phyloP scores from a whole-genome alignment of 2,113 vertebrate species.

The Eudorcas thomsonii region DNA sequence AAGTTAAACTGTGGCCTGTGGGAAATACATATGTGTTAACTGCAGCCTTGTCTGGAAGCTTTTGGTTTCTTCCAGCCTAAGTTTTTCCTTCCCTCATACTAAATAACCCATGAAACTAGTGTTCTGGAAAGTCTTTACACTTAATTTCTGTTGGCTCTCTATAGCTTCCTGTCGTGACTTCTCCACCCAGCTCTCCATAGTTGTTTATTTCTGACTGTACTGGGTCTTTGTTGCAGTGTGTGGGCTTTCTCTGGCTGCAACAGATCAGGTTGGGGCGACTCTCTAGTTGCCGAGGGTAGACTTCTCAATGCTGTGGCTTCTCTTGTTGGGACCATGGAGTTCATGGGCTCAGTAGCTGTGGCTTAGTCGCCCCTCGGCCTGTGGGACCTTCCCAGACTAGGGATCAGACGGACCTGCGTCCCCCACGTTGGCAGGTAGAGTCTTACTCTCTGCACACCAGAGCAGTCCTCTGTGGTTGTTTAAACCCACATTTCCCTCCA shows the following conservation, averaged over 20 bases:
- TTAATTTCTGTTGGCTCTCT: neutral
- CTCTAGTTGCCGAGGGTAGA: neutral
- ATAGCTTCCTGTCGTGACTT: neutral
- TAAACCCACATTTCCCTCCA: neutral
- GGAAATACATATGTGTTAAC: neutral
- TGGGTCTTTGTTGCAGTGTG: neutral
- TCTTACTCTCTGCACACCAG: neutral
- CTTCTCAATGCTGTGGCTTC: neutral
- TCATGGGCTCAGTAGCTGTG: neutral
- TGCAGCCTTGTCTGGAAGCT: neutral
- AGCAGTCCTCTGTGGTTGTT: neutral
- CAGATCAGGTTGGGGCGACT: neutral
- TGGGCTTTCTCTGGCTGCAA: neutral
- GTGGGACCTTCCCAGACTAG: neutral
- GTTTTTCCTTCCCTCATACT: neutral
- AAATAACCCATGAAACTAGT: neutral
- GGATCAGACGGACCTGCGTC: neutral
- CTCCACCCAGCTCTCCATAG: neutral
- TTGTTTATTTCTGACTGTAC: neutral
- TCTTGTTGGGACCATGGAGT: neutral
- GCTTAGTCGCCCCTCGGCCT: neutral
- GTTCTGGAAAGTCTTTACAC: conserved; percentile 7
- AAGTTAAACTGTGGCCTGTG: neutral
- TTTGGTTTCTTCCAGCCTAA: neutral
- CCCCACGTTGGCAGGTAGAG: neutral